Evolutionary conservation across 2,113 vertebrate genomes (phyloP), one percentile per base, ranked within the genome.

Genomic region (Scytalopus superciliaris): DNA sequence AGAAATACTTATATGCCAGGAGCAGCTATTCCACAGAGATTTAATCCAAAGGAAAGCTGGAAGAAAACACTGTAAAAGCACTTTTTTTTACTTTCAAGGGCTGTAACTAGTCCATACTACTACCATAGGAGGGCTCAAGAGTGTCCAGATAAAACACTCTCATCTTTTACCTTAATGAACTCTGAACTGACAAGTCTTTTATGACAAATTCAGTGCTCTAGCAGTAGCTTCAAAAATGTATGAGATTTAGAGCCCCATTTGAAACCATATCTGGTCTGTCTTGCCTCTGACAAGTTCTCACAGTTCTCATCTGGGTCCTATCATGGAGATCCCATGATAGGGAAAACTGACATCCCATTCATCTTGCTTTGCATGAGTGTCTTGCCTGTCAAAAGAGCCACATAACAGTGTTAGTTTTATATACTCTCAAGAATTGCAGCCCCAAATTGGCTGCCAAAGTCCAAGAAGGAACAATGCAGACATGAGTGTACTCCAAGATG

Each of bases 81-180:
- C 53, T 10, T 93, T 89, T 89, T 81, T 90, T 94, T 27, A 12
- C n/a, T 68, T 93, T 96, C 83, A 93, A 84, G 47, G 66, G 19
- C 63, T 90, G n/a, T 90, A 96, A 95, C 93, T 89, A 87, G 77
- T 77, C 47, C 37, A 52, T 63, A 33, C 76, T 68, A 39, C 59
- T 25, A 28, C 78, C 21, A 49, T 25, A 87, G 83, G 47, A 96
- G 25, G 76, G 72, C 92, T 97, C 88, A 93, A 30, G 40, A 95
- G 84, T 78, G 84, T 95, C 96, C 95, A 96, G 94, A 97, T 95
- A 97, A 97, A 98, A 94, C 33, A 88, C 89, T 90, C 81, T 96
- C 97, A 98, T 98, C 81, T 87, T 97, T 98, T 98, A 98, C 97
- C 80, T 96, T 97, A 98, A 98, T 97, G 97, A 98, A 98, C 97